phyloP scores from a whole-genome alignment of 64 coral and sea anemone species.

The Cladopsammia gracilis region DNA sequence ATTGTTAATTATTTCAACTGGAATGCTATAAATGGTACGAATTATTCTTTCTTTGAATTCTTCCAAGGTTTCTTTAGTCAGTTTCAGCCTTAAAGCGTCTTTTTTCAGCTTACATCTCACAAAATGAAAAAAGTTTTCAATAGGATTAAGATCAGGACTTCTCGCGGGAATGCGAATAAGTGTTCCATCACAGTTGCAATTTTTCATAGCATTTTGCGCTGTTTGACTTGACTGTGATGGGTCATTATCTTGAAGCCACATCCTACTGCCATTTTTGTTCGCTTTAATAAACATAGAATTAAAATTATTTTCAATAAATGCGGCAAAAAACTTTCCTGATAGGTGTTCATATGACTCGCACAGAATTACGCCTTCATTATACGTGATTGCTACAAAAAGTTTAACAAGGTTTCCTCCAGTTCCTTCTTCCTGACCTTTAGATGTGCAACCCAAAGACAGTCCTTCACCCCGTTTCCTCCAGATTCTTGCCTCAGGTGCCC shows the following conservation, averaged over 20 bases:
- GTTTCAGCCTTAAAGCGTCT: constrained; percentile 26
- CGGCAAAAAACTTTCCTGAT: constrained; percentile 19
- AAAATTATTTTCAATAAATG: constrained; percentile 52
- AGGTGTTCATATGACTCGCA: constrained; percentile 44
- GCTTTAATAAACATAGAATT: background rate
- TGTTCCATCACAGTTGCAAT: constrained; percentile 4
- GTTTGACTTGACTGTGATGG: constrained; percentile 31
- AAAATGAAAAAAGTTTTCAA: constrained; percentile 55
- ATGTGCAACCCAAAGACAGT: constrained; percentile 19
- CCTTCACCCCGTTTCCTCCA: constrained; percentile 61
- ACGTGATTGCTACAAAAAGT: constrained; percentile 55
- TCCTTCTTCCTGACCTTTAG: constrained; percentile 57
- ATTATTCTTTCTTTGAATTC: constrained; percentile 38
- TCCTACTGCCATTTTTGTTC: constrained; percentile 23
- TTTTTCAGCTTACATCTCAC: constrained; percentile 16
- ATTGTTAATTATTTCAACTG: constrained; percentile 27
- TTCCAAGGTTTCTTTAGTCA: constrained; percentile 23
- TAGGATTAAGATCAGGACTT: constrained; percentile 50
- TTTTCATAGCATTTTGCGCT: constrained; percentile 1
- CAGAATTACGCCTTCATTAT: constrained; percentile 50
- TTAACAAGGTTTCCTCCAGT: constrained; percentile 66
- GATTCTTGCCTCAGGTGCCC: constrained; percentile 54
- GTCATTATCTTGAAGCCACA: constrained; percentile 57
- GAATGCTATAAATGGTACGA: constrained; percentile 37
- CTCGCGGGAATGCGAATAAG: constrained; percentile 24